Conservation (phyloP, 2,888 invertebrate genomes). For the Poecilus cupreus region DNA sequence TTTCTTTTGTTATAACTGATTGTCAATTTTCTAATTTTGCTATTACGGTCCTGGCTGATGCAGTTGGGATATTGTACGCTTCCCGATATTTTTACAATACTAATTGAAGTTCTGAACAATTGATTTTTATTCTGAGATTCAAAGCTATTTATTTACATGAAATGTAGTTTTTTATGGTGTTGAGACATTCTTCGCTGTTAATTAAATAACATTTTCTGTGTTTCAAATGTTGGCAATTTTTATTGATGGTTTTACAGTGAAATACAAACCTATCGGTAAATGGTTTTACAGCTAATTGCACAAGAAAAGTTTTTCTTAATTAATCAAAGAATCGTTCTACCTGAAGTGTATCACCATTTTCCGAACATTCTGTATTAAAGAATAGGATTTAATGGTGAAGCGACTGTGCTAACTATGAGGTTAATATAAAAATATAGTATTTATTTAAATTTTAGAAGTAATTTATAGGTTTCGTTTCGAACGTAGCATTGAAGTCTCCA, state of each 20-base stretch:
- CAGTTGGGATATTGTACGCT: constrained; percentile 13
- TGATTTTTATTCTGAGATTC: constrained; percentile 29
- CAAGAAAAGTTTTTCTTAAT: too few relatives aligned
- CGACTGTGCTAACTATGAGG: too few relatives aligned
- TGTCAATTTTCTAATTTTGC: not conserved
- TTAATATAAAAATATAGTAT: too few relatives aligned
- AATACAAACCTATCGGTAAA: too few relatives aligned
- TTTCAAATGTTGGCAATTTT: not conserved
- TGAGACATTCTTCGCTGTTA: constrained; percentile 26
- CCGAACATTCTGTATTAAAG: not conserved
- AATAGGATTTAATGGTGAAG: too few relatives aligned
- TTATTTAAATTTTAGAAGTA: too few relatives aligned
- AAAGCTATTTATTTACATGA: constrained; percentile 15
- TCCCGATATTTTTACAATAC: constrained; percentile 15
- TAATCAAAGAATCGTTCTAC: not conserved
- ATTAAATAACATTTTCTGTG: constrained; percentile 17
- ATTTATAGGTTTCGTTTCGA: not conserved
- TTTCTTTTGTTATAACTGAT: not conserved
- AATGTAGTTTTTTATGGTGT: constrained; percentile 14
- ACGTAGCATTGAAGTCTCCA: constrained; percentile 9
- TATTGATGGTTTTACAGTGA: not conserved
- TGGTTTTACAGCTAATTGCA: too few relatives aligned
- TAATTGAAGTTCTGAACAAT: constrained; percentile 25
- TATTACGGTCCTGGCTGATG: not conserved
- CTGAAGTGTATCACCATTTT: not conserved